Percentiles rank a stretch among this genome's conserved stretches.
Evolutionary conservation across 2,888 invertebrate genomes (phyloP).

Genomic region (Hemithea aestivaria): DNA sequence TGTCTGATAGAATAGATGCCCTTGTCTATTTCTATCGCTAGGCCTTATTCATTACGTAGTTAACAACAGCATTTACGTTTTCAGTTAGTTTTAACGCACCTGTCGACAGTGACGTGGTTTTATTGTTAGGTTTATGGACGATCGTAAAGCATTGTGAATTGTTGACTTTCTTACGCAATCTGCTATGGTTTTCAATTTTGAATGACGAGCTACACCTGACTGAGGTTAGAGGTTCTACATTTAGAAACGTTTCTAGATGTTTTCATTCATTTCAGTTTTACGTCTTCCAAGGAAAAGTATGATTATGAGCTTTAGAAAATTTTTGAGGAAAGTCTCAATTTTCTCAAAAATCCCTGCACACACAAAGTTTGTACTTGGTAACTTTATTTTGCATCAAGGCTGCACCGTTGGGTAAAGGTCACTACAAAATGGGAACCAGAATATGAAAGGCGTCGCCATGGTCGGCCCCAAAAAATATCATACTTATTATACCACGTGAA

Average conservation of each 20-base stretch:
- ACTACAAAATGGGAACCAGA: too few species aligned
- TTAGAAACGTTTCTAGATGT: constrained; percentile 3
- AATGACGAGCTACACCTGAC: constrained; percentile 14
- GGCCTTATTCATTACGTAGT: constrained; percentile 35
- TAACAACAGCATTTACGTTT: constrained; percentile 39
- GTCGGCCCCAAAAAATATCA: too few species aligned
- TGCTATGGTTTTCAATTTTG: constrained; percentile 17
- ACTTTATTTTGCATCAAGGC: too few species aligned
- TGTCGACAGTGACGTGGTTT: constrained; percentile 47
- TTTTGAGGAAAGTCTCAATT: too few species aligned
- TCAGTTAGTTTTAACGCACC: constrained; percentile 43
- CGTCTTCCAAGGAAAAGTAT: too few species aligned
- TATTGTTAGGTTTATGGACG: constrained; percentile 61
- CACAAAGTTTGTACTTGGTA: too few species aligned
- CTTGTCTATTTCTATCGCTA: constrained; percentile 38
- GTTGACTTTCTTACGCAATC: constrained; percentile 35
- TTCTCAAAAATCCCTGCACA: too few species aligned
- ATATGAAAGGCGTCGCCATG: too few species aligned
- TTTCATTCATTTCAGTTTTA: neutral
- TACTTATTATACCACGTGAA: too few species aligned
- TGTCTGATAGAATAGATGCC: constrained; percentile 39
- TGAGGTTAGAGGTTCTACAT: neutral
- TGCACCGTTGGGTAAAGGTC: too few species aligned
- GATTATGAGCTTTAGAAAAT: too few species aligned
- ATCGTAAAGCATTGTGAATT: constrained; percentile 55